phyloP scores from a whole-genome alignment of 2,888 invertebrate species.

The Lysandra coridon region DNA sequence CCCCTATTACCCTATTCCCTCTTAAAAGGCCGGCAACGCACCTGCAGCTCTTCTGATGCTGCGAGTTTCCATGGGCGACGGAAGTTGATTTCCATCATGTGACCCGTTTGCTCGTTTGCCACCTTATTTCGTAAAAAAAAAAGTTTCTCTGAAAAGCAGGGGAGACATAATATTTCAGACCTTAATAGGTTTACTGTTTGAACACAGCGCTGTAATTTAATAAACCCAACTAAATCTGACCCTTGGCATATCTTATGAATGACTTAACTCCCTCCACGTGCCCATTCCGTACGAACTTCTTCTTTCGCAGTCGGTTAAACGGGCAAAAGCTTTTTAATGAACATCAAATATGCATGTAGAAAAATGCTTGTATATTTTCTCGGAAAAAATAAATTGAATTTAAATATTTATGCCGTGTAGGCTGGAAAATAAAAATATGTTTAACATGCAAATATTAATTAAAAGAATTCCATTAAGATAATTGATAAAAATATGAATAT shows the following conservation, averaged over 20 bases:
- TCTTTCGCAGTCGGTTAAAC: background rate
- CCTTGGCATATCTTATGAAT: constrained; percentile 5
- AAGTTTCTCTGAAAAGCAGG: background rate
- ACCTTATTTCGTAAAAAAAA: too few relatives aligned
- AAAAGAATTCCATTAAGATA: background rate
- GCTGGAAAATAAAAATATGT: constrained; percentile 2
- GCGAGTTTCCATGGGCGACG: too few relatives aligned
- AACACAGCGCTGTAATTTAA: constrained; percentile 5
- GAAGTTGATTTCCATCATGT: too few relatives aligned
- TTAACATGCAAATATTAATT: background rate
- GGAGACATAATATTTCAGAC: background rate
- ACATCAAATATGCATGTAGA: constrained; percentile 7
- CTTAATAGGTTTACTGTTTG: constrained; percentile 1
- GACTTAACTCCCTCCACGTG: background rate
- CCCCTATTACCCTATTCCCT: too few relatives aligned
- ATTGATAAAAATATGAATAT: background rate
- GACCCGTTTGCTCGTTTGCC: too few relatives aligned
- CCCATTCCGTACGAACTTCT: background rate
- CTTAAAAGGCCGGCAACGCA: too few relatives aligned
- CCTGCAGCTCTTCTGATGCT: too few relatives aligned
- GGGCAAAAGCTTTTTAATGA: background rate
- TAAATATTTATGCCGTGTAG: constrained; percentile 4
- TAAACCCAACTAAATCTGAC: background rate
- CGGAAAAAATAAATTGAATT: constrained; percentile 1
- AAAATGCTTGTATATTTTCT: background rate